phyloP scores from a whole-genome alignment of 2,888 invertebrate species.

The Scaptodrosophila latifasciaeformis region DNA sequence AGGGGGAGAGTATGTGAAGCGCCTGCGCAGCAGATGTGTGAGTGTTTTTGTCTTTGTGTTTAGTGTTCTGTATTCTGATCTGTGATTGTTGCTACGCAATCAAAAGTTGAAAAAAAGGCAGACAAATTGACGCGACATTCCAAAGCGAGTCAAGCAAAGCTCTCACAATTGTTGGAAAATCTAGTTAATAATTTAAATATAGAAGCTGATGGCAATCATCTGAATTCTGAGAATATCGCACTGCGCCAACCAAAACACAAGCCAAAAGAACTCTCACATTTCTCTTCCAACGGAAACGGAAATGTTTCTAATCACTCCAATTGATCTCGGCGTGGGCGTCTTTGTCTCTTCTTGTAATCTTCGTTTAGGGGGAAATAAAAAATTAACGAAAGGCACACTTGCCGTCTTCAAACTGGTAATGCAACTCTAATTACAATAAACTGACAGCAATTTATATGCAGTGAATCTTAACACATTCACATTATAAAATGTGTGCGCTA shows the following conservation, averaged over 20 bases:
- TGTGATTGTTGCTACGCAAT: constrained; percentile 55
- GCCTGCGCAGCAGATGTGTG: constrained; percentile 10
- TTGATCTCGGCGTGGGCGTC: constrained; percentile 49
- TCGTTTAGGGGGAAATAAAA: background rate
- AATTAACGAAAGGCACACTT: constrained; percentile 41
- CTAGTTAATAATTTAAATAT: constrained; percentile 4
- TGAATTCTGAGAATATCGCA: background rate
- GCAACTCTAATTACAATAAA: too few species aligned
- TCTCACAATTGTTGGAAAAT: background rate
- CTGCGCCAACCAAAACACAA: too few species aligned
- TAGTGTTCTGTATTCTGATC: too few species aligned
- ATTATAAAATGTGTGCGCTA: constrained; percentile 67
- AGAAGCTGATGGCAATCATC: background rate
- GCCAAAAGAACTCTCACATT: too few species aligned
- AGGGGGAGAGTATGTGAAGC: constrained; percentile 8
- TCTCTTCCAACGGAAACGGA: constrained; percentile 66
- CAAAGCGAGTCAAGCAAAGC: constrained; percentile 15
- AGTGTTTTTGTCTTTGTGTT: too few species aligned
- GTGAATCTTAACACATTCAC: constrained; percentile 4
- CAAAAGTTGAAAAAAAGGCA: constrained; percentile 39
- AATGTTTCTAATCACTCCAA: constrained; percentile 54
- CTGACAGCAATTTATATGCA: background rate
- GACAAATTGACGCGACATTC: constrained; percentile 72
- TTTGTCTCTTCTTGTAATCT: too few species aligned
- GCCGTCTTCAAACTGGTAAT: too few species aligned